Percentiles rank a stretch among this genome's conserved stretches.
These are phyloP conservation scores for Oncorhynchus nerka DNA, from an alignment of 2,113 vertebrate species.

Conservation along the genomic window DNA sequence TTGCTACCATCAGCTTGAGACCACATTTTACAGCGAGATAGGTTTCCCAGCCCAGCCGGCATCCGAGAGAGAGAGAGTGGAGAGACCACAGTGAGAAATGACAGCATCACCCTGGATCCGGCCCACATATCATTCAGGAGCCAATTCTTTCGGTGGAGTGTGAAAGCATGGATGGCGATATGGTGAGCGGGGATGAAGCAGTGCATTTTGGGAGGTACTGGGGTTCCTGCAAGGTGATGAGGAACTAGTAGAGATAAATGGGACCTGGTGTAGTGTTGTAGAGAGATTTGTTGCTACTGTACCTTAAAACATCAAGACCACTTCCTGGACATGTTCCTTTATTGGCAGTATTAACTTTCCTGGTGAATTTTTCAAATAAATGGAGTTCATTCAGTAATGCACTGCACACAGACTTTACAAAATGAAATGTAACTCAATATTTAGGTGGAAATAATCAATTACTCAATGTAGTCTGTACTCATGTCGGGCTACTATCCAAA, in stretches of 20 bases:
- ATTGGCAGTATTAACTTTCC: constrained; percentile 21
- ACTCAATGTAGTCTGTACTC: constrained; percentile 23
- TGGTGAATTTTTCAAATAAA: constrained; percentile 13
- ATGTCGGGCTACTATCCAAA: constrained; percentile 20
- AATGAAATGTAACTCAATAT: constrained; percentile 36
- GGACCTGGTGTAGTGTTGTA: constrained; percentile 5
- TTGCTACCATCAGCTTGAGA: constrained; percentile 54
- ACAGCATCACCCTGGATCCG: constrained; percentile 45
- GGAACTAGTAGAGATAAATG: neutral
- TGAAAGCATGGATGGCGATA: constrained; percentile 56
- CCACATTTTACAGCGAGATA: constrained; percentile 54
- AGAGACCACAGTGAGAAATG: constrained; percentile 57
- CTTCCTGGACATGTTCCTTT: constrained; percentile 29
- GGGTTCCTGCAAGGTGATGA: neutral
- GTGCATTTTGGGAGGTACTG: constrained; percentile 23
- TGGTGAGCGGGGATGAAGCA: constrained; percentile 11
- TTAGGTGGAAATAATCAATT: constrained; percentile 23
- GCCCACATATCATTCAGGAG: constrained; percentile 66
- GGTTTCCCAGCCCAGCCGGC: constrained; percentile 25
- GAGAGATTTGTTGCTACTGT: neutral
- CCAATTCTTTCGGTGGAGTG: constrained; percentile 36
- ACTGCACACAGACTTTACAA: constrained; percentile 17
- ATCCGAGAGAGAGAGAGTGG: constrained; percentile 13
- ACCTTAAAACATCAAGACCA: neutral
- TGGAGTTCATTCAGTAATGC: neutral